Evolutionary conservation across 2,113 vertebrate genomes (phyloP), one percentile per base, ranked within the genome.

Genomic region (Cyanoramphus novaezelandiae): DNA sequence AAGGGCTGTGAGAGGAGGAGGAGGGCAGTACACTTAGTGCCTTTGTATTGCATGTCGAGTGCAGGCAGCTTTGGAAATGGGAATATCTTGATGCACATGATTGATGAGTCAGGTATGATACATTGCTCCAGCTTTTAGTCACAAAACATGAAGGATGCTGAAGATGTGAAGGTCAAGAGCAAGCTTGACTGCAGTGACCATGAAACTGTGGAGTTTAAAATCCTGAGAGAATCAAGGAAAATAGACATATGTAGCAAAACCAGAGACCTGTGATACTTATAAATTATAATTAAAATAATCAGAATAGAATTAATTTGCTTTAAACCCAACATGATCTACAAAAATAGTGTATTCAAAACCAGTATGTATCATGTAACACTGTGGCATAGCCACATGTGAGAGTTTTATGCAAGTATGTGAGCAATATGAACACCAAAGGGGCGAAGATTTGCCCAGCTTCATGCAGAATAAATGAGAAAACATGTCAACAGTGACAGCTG

Each of bases 1-100:
- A 33, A 57, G 31, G 53, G 53, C 53, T 57, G 31, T 33, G 53
- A 31, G 8, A 19, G 53, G 18, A 86, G 39, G 8, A 39, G 25
- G 25, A 50, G 16, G 1, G 9, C 1, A 33, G 79, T 75, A 9
- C 6, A 15, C 1, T 63, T n/a, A 41, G 4, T 68, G 8, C 1
- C 11, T 60, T 41, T 63, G 44, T 11, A 46, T 10, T 77, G 33
- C 18, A 25, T 72, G 18, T 67, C 18, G 17, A 72, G 14, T 15
- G 12, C 16, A 39, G 59, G 24, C 9, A 86, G 46, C 15, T 47
- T 6, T 77, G 31, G 39, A 77, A 86, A 57, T 24, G 24, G 13
- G 28, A 93, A 53, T 39, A 37, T 52, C 27, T 82, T 52, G 50
- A 47, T 27, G 37, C 7, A 62, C 3, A 19, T 17, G 8, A 29